Evolutionary conservation across 2,113 vertebrate genomes (phyloP).

Genomic region (Silurus asotus): DNA sequence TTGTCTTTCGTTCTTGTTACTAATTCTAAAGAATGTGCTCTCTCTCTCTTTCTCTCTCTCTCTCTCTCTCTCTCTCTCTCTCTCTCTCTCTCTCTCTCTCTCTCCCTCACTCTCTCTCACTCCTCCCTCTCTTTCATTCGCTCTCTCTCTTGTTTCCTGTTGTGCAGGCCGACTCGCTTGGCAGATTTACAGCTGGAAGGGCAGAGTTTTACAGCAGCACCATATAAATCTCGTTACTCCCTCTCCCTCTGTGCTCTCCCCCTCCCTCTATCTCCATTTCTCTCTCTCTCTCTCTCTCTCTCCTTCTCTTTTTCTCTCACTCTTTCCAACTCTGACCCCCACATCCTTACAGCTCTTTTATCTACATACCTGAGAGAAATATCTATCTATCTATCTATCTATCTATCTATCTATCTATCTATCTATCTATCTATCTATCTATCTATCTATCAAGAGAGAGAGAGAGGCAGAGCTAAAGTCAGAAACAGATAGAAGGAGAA

Average conservation of each 20-base stretch:
- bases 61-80: not conserved
- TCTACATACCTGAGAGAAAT: conserved; percentile 35
- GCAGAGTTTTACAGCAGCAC: conserved; percentile 78
- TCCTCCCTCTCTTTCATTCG: not conserved
- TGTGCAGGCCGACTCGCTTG: conserved; percentile 77
- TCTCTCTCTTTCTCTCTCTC: not conserved
- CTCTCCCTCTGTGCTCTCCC: conserved; percentile 31
- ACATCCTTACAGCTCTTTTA: conserved; percentile 59
- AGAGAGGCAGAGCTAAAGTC: not conserved
- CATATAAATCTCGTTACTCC: conserved; percentile 72
- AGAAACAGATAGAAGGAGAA: not conserved
- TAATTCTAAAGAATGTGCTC: conserved; percentile 15
- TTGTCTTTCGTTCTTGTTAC: not conserved
- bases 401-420: too few species aligned
- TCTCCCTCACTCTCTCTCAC: not conserved
- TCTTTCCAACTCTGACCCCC: conserved; percentile 59
- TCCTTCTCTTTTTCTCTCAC: not conserved
- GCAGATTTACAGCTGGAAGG: conserved; percentile 79
- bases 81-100: not conserved
- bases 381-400: too few species aligned
- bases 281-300: not conserved
- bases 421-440: too few species aligned
- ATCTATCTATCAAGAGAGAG: not conserved
- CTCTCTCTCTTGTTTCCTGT: conserved; percentile 70
- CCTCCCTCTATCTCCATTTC: not conserved